Base-by-base conservation (phyloP, 2,797 vertebrate genomes). In the Lepidocolaptes lacrymiger region DNA sequence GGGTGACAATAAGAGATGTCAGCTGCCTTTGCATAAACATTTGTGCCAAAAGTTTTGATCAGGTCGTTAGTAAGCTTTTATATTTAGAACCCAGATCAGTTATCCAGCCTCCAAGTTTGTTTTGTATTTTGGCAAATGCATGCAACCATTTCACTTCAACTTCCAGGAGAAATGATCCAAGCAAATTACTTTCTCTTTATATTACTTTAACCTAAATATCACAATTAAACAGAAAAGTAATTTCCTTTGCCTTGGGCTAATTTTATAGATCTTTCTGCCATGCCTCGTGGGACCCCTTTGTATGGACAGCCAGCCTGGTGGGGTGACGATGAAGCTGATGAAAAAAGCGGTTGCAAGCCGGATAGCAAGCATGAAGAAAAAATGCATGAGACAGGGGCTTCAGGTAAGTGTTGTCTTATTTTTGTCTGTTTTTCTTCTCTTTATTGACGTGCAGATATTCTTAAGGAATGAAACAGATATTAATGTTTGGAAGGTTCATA, bases 261-360 rank as follows among this genome's bases (percentile, higher is more conserved):
- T 76, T 71, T 88, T 98, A 95, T 91, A 95, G 99, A 99, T 96
- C 97, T 97, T 88, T 98, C 99, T 89, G 98, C 99, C 3, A 85
- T 99, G 97, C 99, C 99, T 84, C 99, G 99, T 76, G 99, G 99
- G 85, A 99, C 99, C 21, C 99, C 99, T 7, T 96, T 99, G 66
- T 99, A 99, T 46, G 99, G 99, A 11, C 99, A 99, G 91, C 99
- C 99, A 6, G 99, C 99, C 13, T 99, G 99, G 99, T 99, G 99
- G 99, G 99, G 99, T 55, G 99, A 99, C 58, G 99, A 98, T 56
- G 99, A 99, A n/a, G 98, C 98, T 43, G 99, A 99, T 79, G 99
- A 99, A 63, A 98, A 99, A 96, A 98, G 98, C 97, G 98, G 98
- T 78, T 98, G 98, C 97, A 99, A 99, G 94, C 98, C 98, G 73